Base-by-base conservation (phyloP, 1,140 invertebrate genomes). In the Aleiodes sp. region DNA sequence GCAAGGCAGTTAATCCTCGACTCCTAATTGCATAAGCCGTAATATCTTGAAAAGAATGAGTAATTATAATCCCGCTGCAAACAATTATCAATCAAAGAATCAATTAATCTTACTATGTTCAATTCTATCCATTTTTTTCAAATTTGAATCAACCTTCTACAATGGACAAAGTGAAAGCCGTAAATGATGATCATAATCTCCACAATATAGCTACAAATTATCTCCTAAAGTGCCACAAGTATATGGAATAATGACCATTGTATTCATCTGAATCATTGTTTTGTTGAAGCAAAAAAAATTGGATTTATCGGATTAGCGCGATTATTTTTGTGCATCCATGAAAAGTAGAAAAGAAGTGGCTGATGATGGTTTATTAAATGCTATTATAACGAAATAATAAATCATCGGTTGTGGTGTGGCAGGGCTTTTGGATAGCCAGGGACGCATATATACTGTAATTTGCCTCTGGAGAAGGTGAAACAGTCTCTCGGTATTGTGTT, bases 181-280 rank as follows among this genome's bases (percentile, higher is more conserved):
- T 52, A 52, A 52, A 52, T 52, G 46, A 52, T 52, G 46, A 52
- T 52, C 16, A 52, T 52, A 52, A 52, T 52, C 46, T 52, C 46
- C 46, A 21, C 26, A 52, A 52, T 52, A 52, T 21, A 52, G 46
- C 46, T 24, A 52, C 46, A 52, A 52, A 52, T 52, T 24, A 52
- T 52, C 46, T 21, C 12, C 46, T 21, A 52, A 52, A 24, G 14
- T 52, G 46, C 46, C 46, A 52, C 39, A 43, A n/a, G 6, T n/a
- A 21, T 52, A 19, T 52, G 3, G 46, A 21, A 52, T 52, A 52
- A 52, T 52, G 46, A 52, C 12, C 19, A 46, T 46, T 46, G 46
- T 24, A 52, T 52, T 16, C 46, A 24, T 8, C 26, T 8, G 10
- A 9, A 4, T 24, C 19, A 52, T 52, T 43, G n/a, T 43, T 9